Evolutionary conservation across 2,888 invertebrate species (phyloP).

Genomic region (Trisateles emortualis): DNA sequence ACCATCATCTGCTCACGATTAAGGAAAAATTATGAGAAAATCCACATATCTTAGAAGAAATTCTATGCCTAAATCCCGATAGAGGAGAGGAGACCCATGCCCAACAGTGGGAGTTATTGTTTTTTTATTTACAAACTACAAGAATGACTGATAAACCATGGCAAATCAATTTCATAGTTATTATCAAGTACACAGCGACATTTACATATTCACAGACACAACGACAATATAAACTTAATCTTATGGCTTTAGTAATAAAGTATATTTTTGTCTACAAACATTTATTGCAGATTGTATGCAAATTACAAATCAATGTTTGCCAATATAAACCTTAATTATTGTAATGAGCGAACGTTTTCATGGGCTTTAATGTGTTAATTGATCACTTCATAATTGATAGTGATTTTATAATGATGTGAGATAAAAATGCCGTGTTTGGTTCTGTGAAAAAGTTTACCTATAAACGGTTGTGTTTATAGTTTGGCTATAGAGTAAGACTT

Average conservation of each 20-base stretch:
- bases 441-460: background rate
- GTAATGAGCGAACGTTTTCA: conserved; percentile 45
- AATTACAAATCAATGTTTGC: conserved; percentile 50
- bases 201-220: conserved; percentile 29
- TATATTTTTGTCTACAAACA: background rate
- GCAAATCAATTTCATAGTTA: conserved; percentile 39
- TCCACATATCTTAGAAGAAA: too few relatives aligned
- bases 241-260: background rate
- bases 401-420: conserved; percentile 28
- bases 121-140: conserved; percentile 16
- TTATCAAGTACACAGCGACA: conserved; percentile 39
- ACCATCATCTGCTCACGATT: too few relatives aligned
- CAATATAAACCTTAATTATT: conserved; percentile 49
- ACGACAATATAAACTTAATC: background rate
- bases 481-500: too few relatives aligned
- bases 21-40: too few relatives aligned
- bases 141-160: conserved; percentile 26
- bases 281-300: conserved; percentile 45
- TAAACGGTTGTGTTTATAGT: background rate
- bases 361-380: conserved; percentile 49
- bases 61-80: too few relatives aligned
- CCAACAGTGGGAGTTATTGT: too few relatives aligned
- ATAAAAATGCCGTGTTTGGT: background rate
- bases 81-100: too few relatives aligned
- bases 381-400: conserved; percentile 43